Conservation (phyloP, 2,797 vertebrate genomes). For the Sebastes vulpes region DNA sequence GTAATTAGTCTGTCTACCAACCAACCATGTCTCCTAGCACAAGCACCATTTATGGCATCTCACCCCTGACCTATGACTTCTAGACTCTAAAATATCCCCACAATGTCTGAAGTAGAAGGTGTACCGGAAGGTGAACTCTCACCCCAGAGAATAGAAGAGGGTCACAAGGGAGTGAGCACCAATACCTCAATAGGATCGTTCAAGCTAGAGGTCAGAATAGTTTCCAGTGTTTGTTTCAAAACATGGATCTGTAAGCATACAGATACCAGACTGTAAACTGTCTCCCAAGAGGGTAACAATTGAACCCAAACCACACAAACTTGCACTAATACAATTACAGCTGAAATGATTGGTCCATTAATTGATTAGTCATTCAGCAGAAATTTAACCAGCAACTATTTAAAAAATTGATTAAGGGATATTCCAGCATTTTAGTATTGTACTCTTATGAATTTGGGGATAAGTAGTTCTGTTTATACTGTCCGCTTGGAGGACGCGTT, state of each 20-base stretch:
- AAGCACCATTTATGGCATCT: slow-evolving; percentile 78
- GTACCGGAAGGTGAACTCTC: slow-evolving; percentile 53
- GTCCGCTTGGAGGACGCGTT: too few species aligned
- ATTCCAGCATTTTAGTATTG: not conserved
- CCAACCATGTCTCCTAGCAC: slow-evolving; percentile 66
- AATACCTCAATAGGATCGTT: slow-evolving; percentile 20
- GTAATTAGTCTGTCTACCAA: slow-evolving; percentile 74
- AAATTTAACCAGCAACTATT: not conserved
- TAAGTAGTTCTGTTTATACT: too few species aligned
- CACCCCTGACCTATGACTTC: slow-evolving; percentile 78
- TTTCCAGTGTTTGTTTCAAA: slow-evolving; percentile 8
- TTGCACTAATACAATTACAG: not conserved
- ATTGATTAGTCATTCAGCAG: not conserved
- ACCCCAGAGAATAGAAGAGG: slow-evolving; percentile 25
- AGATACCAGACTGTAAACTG: not conserved
- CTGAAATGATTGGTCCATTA: not conserved
- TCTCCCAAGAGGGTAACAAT: not conserved
- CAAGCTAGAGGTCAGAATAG: not conserved
- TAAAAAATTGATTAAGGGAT: not conserved
- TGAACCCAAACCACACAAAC: slow-evolving; percentile 4
- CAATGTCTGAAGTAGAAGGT: slow-evolving; percentile 28
- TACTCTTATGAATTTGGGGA: not conserved
- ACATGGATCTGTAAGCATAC: not conserved
- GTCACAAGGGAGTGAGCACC: not conserved
- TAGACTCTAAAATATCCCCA: slow-evolving; percentile 72